Percentiles rank a stretch among this genome's conserved stretches.
phyloP scores from a whole-genome alignment of 2,797 vertebrate genomes.

The Lepilemur ruficaudatus region DNA sequence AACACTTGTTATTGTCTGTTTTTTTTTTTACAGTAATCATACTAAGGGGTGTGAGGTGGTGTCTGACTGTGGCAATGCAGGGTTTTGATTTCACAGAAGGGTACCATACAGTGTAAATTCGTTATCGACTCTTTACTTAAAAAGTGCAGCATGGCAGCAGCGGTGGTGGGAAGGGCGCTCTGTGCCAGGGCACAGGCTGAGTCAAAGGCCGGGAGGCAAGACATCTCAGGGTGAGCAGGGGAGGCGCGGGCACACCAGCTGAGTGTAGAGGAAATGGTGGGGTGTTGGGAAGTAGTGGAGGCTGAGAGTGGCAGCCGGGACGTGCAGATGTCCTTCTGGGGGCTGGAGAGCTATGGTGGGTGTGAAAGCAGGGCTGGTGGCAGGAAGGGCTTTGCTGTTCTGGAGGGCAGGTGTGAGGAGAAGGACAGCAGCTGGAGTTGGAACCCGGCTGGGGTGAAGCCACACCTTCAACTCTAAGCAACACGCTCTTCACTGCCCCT shows the following conservation, averaged over 20 bases:
- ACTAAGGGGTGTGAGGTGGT: background rate
- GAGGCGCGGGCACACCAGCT: accelerated
- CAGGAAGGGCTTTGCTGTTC: background rate
- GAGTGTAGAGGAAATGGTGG: background rate
- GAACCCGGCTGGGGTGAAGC: background rate
- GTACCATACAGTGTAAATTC: accelerated
- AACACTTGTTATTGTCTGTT: background rate
- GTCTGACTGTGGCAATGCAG: background rate
- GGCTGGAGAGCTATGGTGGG: background rate
- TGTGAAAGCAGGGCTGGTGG: background rate
- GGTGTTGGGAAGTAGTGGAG: accelerated
- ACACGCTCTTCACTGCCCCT: background rate
- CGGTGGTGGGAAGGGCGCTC: background rate
- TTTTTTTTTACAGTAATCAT: background rate
- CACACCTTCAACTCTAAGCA: background rate
- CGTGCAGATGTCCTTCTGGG: background rate
- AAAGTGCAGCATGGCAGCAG: background rate
- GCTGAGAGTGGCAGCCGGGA: accelerated
- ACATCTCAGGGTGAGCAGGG: accelerated
- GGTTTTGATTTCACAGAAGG: background rate
- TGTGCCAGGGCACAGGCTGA: too few relatives aligned
- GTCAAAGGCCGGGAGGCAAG: background rate
- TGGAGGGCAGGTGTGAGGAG: background rate
- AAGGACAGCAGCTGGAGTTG: background rate
- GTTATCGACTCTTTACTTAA: background rate